Evolutionary conservation across 2,797 vertebrate species (phyloP).

Genomic region (Rhabdophis nuchalis): DNA sequence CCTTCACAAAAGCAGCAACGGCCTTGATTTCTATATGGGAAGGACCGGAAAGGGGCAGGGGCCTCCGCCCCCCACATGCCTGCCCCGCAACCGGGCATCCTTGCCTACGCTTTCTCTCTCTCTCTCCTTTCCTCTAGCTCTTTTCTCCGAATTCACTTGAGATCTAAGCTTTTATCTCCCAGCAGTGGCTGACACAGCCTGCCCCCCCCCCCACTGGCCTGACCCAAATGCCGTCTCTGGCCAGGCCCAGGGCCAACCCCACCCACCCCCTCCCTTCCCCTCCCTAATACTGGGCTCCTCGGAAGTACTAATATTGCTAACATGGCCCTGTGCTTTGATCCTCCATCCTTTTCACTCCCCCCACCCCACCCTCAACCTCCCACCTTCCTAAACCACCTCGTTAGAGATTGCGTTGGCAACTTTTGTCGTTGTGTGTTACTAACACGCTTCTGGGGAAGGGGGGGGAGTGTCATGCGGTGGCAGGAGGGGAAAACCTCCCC

Average conservation of each 20-base stretch:
- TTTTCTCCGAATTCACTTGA: not conserved
- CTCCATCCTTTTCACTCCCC: constrained; percentile 47
- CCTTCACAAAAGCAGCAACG: not conserved
- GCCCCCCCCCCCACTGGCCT: not conserved
- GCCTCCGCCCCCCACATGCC: not conserved
- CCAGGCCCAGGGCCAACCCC: not conserved
- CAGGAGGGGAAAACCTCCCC: not conserved
- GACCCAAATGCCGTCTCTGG: not conserved
- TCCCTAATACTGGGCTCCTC: not conserved
- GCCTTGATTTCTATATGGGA: not conserved
- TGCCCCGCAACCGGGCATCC: not conserved
- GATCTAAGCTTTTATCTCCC: not conserved
- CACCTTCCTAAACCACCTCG: constrained; percentile 40
- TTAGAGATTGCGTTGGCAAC: constrained; percentile 60
- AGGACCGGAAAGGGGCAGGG: not conserved
- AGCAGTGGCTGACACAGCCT: not conserved
- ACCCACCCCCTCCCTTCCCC: not conserved
- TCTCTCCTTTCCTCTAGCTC: not conserved
- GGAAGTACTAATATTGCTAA: constrained; percentile 62
- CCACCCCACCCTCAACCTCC: constrained; percentile 21
- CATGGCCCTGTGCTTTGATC: constrained; percentile 34
- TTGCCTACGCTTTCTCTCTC: not conserved
- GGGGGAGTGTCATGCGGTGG: not conserved
- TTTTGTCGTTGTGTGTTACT: constrained; percentile 67
- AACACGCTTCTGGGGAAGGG: constrained; percentile 57